Percentiles rank a stretch among this genome's conserved stretches.
phyloP scores from a whole-genome alignment of 2,888 invertebrate species.

The Steinernema carpocapsae region DNA sequence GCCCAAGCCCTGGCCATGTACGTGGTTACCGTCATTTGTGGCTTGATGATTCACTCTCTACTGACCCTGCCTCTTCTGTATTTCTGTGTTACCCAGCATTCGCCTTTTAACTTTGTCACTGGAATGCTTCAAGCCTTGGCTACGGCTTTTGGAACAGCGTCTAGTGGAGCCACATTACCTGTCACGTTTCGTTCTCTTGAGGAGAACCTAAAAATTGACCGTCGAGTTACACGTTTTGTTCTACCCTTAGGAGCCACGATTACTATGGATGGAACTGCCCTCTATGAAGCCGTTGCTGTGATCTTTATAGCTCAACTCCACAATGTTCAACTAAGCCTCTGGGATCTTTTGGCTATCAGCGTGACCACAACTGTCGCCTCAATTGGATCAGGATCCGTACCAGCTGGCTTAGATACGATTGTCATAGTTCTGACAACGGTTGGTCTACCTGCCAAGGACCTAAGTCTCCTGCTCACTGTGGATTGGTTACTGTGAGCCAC shows the following conservation, averaged over 20 bases:
- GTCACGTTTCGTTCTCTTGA: constrained; percentile 91
- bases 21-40: constrained; percentile 86
- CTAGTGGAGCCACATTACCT: constrained; percentile 85
- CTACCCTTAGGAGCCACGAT: constrained; percentile 97
- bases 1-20: constrained; percentile 83
- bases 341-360: constrained; percentile 84
- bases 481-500: constrained; percentile 76
- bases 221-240: constrained; percentile 83
- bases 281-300: constrained; percentile 96
- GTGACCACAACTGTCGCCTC: constrained; percentile 77
- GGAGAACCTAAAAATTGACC: constrained; percentile 83
- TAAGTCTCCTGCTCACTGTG: constrained; percentile 76
- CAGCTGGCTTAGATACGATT: constrained; percentile 78
- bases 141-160: constrained; percentile 94
- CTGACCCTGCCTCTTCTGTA: constrained; percentile 86
- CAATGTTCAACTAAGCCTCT: constrained; percentile 81
- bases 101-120: constrained; percentile 67
- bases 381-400: constrained; percentile 77
- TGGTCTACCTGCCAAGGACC: constrained; percentile 76
- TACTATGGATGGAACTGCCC: constrained; percentile 74
- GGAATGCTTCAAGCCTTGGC: constrained; percentile 85
- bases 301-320: constrained; percentile 94
- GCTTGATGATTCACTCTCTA: constrained; percentile 88
- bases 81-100: constrained; percentile 77
- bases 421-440: constrained; percentile 76